Evolutionary conservation across 1,140 invertebrate genomes (phyloP).

Genomic region (Rhagoletis zephyria): DNA sequence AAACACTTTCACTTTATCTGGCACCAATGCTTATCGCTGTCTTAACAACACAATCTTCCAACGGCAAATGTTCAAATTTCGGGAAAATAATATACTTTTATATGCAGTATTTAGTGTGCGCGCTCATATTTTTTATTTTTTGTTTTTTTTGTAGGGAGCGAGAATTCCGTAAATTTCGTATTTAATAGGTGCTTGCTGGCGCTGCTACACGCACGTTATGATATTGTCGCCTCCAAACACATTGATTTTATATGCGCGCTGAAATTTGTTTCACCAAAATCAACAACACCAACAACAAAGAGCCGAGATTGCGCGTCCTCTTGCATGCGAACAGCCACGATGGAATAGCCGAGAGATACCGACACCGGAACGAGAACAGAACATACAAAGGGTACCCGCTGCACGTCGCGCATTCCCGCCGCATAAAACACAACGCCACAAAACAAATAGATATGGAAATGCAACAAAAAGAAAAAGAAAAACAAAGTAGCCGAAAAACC

Average conservation of each 20-base stretch:
- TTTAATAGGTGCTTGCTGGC: slow-evolving; percentile 20
- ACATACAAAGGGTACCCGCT: background rate
- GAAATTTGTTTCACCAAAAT: background rate
- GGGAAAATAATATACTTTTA: slow-evolving; percentile 28
- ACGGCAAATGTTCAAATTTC: slow-evolving; percentile 38
- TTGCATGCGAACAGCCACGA: background rate
- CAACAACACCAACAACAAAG: slow-evolving; percentile 4
- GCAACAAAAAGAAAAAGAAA: background rate
- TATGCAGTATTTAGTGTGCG: background rate
- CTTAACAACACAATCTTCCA: slow-evolving; percentile 31
- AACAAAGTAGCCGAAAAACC: background rate
- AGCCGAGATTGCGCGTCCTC: background rate
- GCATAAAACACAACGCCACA: background rate
- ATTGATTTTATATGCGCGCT: slow-evolving; percentile 38
- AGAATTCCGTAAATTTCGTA: background rate
- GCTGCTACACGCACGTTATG: slow-evolving; percentile 29
- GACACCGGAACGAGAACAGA: background rate
- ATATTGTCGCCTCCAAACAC: background rate
- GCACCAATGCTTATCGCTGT: slow-evolving; percentile 3
- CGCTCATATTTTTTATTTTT: background rate
- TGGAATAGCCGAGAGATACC: background rate
- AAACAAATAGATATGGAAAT: background rate
- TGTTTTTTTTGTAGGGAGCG: slow-evolving; percentile 23
- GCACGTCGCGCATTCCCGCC: background rate
- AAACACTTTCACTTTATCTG: slow-evolving; percentile 24